Evolutionary conservation across 2,797 vertebrate species (phyloP).

Genomic region (Xenops minutus): DNA sequence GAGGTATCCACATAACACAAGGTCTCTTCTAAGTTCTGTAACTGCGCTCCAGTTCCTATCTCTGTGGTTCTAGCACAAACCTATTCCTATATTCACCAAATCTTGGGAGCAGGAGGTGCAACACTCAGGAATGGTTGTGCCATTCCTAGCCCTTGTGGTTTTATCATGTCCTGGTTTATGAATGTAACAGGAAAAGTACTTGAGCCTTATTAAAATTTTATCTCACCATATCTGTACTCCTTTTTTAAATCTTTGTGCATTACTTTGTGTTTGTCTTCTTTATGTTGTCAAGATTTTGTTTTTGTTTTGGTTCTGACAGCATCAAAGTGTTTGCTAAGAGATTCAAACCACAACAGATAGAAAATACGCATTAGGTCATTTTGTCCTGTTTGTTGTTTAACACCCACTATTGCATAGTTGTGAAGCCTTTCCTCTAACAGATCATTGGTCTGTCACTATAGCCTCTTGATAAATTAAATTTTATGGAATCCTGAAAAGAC

Average conservation of each 20-base stretch:
- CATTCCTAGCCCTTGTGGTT: not conserved
- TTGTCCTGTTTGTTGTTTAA: not conserved
- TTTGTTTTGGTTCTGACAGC: not conserved
- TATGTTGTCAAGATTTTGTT: not conserved
- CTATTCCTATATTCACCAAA: not conserved
- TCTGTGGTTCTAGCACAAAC: not conserved
- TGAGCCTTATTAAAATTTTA: not conserved
- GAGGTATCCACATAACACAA: not conserved
- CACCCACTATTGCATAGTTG: not conserved
- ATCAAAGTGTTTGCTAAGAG: not conserved
- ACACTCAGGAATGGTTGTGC: not conserved
- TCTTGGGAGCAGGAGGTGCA: not conserved
- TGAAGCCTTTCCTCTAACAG: not conserved
- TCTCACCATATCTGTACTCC: not conserved
- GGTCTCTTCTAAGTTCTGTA: not conserved
- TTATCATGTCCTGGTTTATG: not conserved
- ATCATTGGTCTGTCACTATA: not conserved
- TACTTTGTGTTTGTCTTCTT: not conserved
- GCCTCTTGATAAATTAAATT: not conserved
- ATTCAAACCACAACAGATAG: not conserved
- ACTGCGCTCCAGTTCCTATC: not conserved
- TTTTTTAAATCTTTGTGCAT: not conserved
- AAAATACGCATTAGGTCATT: slow-evolving; percentile 4
- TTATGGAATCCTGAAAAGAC: not conserved
- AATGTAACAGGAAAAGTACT: not conserved